Base-by-base conservation (phyloP, 2,113 vertebrate genomes). In the Odobenus rosmarus region DNA sequence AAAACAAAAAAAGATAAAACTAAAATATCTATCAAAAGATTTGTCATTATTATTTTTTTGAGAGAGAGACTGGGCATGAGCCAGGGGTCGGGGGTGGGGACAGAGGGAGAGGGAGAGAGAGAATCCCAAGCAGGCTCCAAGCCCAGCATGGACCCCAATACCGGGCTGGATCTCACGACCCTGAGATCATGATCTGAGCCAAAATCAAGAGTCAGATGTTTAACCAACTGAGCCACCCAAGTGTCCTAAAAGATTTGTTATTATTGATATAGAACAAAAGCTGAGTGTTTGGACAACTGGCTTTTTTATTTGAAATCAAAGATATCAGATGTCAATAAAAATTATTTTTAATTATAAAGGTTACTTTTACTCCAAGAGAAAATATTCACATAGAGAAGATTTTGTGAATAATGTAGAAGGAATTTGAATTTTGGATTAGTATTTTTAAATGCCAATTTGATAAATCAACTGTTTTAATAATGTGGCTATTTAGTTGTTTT, bases 381-480 rank as follows among this genome's bases (percentile, higher is more conserved):
- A 46, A 49, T 61, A 31, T 14, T 61, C 9, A 62, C 11, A n/a
- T n/a, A 49, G 42, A 90, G 23, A 46, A 33, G 61, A 24, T 76
- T 88, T 76, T 62, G 42, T 62, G 39, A 90, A n/a, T 28, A 51
- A 79, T 5, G 9, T 62, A 62, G n/a, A n/a, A 69, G n/a, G 21
- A 62, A 90, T 77, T 51, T 72, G n/a, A 31, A 57, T 42, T 74
- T 72, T 71, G 13, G 64, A 36, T 53, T 74, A 72, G 18, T 31
- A 88, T 72, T 88, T 67, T 88, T 39, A 88, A n/a, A 88, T 42
- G n/a, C 16, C 57, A 5, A 87, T 42, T 88, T 42, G 18, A 57
- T 28, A 72, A 72, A 31, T 55, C 23, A 55, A 71, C 15, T 33
- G 16, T 55, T 71, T 28, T 39, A 53, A 55, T 53, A n/a, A 87